Conservation (phyloP, 2,888 invertebrate genomes). For the Operophtera brumata region DNA sequence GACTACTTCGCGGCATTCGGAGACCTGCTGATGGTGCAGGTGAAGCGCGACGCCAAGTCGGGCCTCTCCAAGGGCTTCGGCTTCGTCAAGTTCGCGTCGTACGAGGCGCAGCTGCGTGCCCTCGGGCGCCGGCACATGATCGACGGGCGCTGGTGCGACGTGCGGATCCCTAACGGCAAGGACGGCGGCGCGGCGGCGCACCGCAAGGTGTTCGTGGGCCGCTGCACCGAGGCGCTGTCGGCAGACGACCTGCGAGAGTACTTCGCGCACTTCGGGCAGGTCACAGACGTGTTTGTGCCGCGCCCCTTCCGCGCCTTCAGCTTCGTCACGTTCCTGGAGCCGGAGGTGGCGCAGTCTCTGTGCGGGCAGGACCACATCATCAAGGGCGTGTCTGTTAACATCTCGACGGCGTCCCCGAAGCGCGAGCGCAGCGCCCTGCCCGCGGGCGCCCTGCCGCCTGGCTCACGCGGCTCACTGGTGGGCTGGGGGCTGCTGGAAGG, state of each 20-base stretch:
- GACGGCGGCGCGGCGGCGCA: conserved; percentile 84
- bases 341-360: conserved; percentile 88
- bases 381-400: conserved; percentile 92
- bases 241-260: conserved; percentile 89
- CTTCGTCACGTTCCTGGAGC: conserved; percentile 91
- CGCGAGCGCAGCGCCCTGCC: conserved; percentile 69
- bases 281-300: conserved; percentile 92
- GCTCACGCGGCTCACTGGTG: conserved; percentile 42
- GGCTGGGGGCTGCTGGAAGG: conserved; percentile 64
- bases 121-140: conserved; percentile 84
- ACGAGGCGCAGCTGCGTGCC: conserved; percentile 83
- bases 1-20: conserved; percentile 86
- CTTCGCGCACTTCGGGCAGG: conserved; percentile 89
- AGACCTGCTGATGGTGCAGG: conserved; percentile 81
- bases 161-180: conserved; percentile 85
- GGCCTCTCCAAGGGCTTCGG: conserved; percentile 87
- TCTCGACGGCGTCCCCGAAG: conserved; percentile 93
- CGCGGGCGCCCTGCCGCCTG: background rate
- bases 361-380: conserved; percentile 92
- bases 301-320: conserved; percentile 91
- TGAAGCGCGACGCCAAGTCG: conserved; percentile 81
- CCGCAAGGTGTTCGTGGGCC: conserved; percentile 91
- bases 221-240: conserved; percentile 89
- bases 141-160: conserved; percentile 87
- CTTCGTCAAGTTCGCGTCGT: conserved; percentile 84